Evolutionary conservation across 2,888 invertebrate genomes (phyloP).

Genomic region (Antitype chi): DNA sequence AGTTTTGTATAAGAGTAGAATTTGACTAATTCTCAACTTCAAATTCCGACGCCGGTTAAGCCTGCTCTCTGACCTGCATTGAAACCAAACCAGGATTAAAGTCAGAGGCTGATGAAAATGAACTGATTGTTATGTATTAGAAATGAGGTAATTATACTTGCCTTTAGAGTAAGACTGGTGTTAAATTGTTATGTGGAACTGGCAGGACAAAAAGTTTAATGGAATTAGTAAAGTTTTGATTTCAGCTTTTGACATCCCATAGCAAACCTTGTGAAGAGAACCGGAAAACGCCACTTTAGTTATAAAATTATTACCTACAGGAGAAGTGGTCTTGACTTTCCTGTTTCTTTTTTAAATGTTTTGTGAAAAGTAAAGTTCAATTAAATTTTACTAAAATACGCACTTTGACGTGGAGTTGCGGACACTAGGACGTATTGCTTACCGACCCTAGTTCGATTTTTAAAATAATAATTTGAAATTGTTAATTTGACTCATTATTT

Average conservation of each 20-base stretch:
- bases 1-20: background rate
- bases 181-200: constrained; percentile 4
- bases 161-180: constrained; percentile 25
- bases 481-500: constrained; percentile 5
- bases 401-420: background rate
- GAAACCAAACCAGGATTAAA: constrained; percentile 12
- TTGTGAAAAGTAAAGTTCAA: background rate
- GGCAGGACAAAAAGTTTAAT: constrained; percentile 5
- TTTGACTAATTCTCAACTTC: background rate
- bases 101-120: constrained; percentile 20
- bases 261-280: background rate
- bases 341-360: constrained; percentile 1
- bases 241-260: background rate
- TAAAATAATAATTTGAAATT: background rate
- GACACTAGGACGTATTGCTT: background rate
- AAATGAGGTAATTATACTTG: constrained; percentile 27
- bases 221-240: constrained; percentile 11
- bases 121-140: constrained; percentile 52
- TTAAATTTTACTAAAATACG: background rate
- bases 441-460: background rate
- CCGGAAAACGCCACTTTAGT: constrained; percentile 10
- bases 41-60: background rate
- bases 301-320: background rate
- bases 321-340: background rate
- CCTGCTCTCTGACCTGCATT: background rate